A percentile compares a stretch with the other conserved stretches of the same genome.
phyloP scores from a whole-genome alignment of 2,113 vertebrate genomes.

The Paracanthobrama guichenoti region DNA sequence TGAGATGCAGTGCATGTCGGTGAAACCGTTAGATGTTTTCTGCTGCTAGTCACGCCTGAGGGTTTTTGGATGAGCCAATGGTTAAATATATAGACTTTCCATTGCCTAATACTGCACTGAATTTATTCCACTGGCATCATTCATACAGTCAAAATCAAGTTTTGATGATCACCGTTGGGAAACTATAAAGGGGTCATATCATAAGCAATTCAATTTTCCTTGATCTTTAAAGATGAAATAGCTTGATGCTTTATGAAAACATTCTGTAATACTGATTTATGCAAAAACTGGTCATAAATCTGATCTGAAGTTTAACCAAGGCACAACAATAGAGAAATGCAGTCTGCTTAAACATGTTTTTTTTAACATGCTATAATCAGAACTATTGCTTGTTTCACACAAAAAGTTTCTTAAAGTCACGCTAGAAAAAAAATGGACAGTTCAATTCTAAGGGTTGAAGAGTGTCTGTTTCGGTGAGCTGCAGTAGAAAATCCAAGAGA shows the following conservation, averaged over 20 bases:
- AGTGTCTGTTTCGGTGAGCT: too few relatives aligned
- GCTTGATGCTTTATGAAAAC: not conserved
- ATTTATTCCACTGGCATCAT: slow-evolving; percentile 23
- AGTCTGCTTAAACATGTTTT: not conserved
- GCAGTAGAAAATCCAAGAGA: too few relatives aligned
- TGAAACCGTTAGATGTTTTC: slow-evolving; percentile 27
- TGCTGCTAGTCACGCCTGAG: slow-evolving; percentile 23
- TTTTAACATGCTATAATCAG: too few relatives aligned
- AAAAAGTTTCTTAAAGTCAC: not conserved
- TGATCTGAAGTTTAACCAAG: not conserved
- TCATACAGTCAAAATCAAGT: slow-evolving; percentile 3
- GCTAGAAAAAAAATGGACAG: not conserved
- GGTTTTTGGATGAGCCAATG: not conserved
- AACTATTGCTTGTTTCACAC: not conserved
- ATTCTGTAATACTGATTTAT: not conserved
- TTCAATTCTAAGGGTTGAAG: too few relatives aligned
- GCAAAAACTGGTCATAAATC: not conserved
- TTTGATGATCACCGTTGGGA: not conserved
- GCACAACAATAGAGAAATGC: not conserved
- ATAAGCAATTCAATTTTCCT: not conserved
- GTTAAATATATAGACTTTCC: slow-evolving; percentile 35
- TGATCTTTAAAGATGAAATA: not conserved
- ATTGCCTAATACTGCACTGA: slow-evolving; percentile 22
- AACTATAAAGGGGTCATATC: slow-evolving; percentile 8
- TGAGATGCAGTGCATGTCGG: slow-evolving; percentile 14